Evolutionary conservation across 2,797 vertebrate genomes (phyloP).

Genomic region (Selene dorsalis): DNA sequence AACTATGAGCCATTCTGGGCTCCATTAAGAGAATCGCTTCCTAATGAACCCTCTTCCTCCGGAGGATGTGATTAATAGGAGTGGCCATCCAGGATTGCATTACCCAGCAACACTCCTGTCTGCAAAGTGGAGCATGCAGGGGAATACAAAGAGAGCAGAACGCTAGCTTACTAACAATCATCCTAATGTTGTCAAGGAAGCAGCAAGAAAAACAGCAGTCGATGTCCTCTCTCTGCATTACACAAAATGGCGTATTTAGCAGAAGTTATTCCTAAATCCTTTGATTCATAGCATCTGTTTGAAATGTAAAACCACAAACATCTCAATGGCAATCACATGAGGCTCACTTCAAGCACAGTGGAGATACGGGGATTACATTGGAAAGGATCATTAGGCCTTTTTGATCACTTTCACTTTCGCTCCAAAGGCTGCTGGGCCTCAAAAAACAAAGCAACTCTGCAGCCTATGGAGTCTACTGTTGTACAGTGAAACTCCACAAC

Average conservation of each 20-base stretch:
- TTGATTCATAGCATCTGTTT: constrained; percentile 64
- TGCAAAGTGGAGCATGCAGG: constrained; percentile 45
- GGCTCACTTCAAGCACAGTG: constrained; percentile 54
- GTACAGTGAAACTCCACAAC: constrained; percentile 41
- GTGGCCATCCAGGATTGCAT: constrained; percentile 66
- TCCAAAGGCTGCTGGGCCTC: constrained; percentile 48
- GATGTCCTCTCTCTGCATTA: constrained; percentile 33
- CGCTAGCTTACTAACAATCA: constrained; percentile 43
- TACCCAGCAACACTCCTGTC: constrained; percentile 57
- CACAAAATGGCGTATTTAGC: constrained; percentile 47
- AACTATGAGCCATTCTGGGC: constrained; percentile 70
- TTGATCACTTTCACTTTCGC: constrained; percentile 70
- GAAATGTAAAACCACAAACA: constrained; percentile 64
- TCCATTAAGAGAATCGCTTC: constrained; percentile 81
- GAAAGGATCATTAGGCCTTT: constrained; percentile 71
- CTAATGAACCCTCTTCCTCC: constrained; percentile 79
- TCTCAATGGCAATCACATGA: constrained; percentile 58
- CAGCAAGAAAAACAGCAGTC: not conserved
- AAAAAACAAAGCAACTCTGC: constrained; percentile 33
- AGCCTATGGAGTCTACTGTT: constrained; percentile 43
- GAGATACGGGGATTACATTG: constrained; percentile 66
- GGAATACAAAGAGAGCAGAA: constrained; percentile 66
- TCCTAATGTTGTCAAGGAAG: constrained; percentile 27
- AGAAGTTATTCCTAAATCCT: constrained; percentile 56
- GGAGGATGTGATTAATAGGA: constrained; percentile 79